phyloP scores from a whole-genome alignment of 2,113 vertebrate genomes.

The Notarius lentiginosus region DNA sequence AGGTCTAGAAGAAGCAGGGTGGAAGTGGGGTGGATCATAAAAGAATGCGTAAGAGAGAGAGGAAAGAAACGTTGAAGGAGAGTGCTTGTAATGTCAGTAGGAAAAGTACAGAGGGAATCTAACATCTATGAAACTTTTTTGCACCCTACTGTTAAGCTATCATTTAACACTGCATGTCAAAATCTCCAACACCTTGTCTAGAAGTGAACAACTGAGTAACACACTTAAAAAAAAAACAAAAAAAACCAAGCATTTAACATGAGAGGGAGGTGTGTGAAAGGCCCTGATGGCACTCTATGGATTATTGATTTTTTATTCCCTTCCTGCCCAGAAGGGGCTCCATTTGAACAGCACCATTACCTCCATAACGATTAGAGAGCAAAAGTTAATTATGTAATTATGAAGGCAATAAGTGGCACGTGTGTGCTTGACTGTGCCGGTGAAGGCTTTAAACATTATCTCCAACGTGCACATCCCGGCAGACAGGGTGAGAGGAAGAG shows the following conservation, averaged over 20 bases:
- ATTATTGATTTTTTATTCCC: constrained; percentile 98
- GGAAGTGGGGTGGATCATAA: constrained; percentile 77
- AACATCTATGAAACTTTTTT: constrained; percentile 17
- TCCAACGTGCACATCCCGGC: constrained; percentile 85
- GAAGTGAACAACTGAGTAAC: constrained; percentile 20
- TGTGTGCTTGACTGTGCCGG: constrained; percentile 94
- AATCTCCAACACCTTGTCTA: constrained; percentile 30
- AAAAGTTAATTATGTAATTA: constrained; percentile 99
- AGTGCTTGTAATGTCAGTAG: constrained; percentile 10
- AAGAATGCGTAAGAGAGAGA: constrained; percentile 64
- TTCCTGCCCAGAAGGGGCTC: constrained; percentile 85
- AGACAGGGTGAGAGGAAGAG: constrained; percentile 85
- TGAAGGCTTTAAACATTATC: constrained; percentile 92
- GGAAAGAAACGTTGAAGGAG: neutral
- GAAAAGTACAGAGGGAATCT: neutral
- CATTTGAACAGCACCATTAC: constrained; percentile 97
- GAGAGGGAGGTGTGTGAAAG: constrained; percentile 60
- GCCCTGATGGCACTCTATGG: constrained; percentile 88
- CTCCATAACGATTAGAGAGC: constrained; percentile 98
- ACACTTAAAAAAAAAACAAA: constrained; percentile 24
- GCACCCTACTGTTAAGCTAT: constrained; percentile 6
- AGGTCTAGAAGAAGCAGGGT: constrained; percentile 78
- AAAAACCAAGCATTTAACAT: constrained; percentile 61
- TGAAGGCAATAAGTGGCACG: constrained; percentile 96
- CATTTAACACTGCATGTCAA: constrained; percentile 23